Evolutionary conservation across 2,797 vertebrate genomes (phyloP).

Genomic region (Gymnothorax reevesii): DNA sequence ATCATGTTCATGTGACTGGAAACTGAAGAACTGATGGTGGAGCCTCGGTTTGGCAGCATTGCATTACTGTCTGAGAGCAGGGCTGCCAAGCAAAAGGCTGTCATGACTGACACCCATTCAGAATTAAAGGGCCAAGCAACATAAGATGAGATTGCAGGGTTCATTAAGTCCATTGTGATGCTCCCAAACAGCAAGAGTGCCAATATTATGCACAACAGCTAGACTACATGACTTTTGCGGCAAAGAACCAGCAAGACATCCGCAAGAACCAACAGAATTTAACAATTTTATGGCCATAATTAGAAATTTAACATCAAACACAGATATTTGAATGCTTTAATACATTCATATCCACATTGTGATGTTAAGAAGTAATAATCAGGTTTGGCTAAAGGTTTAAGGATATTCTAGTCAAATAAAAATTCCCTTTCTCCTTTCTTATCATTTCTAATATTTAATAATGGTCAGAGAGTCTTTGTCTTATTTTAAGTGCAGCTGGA

Average conservation of each 20-base stretch:
- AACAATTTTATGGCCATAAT: not conserved
- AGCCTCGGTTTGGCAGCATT: not conserved
- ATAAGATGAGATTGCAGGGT: not conserved
- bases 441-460: not conserved
- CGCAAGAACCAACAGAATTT: conserved; percentile 20
- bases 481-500: not conserved
- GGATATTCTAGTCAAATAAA: conserved; percentile 24
- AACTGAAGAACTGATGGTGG: not conserved
- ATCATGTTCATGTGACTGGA: no score
- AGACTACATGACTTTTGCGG: not conserved
- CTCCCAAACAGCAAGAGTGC: not conserved
- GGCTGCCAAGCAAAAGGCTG: not conserved
- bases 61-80: not conserved
- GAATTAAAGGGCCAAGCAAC: not conserved
- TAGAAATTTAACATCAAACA: not conserved
- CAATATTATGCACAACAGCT: not conserved
- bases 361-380: conserved; percentile 19
- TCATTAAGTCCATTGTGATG: not conserved
- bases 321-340: conserved; percentile 30
- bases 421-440: not conserved
- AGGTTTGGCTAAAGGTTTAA: conserved; percentile 38
- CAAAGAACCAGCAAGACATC: conserved; percentile 17
- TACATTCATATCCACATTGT: conserved; percentile 1
- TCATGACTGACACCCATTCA: not conserved
- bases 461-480: not conserved